A percentile compares a stretch with the other conserved stretches of the same genome.
Conservation (phyloP, 2,113 vertebrate species). For the Eptesicus fuscus region DNA sequence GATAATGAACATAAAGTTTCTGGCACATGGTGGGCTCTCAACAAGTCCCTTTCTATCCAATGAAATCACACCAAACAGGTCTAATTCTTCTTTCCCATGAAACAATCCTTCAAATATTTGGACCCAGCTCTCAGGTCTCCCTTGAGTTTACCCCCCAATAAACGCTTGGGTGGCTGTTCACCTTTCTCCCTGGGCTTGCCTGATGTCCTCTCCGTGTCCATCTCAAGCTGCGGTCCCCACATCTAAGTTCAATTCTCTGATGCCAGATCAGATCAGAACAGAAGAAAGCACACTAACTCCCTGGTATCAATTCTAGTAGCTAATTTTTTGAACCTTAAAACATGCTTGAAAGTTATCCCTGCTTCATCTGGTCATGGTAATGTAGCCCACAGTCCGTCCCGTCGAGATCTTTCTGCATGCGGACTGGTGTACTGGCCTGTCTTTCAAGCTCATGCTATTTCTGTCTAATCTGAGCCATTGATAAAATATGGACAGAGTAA, state of each 20-base stretch:
- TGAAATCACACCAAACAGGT: neutral
- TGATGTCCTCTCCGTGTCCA: neutral
- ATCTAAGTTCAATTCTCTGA: neutral
- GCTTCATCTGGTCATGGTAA: neutral
- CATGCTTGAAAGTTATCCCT: neutral
- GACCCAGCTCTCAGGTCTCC: neutral
- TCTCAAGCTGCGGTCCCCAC: neutral
- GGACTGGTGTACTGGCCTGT: neutral
- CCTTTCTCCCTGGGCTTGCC: neutral
- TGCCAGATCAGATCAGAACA: neutral
- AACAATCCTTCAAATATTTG: slow-evolving; percentile 24
- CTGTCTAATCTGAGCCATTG: neutral
- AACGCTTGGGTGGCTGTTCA: neutral
- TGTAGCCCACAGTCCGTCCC: neutral
- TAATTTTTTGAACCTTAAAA: neutral
- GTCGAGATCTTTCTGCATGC: neutral
- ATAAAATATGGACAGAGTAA: neutral
- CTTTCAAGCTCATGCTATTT: neutral
- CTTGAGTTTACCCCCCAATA: neutral
- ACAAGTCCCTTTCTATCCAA: neutral
- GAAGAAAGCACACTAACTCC: neutral
- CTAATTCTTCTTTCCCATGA: neutral
- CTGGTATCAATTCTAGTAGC: neutral
- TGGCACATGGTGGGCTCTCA: neutral
- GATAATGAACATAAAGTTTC: neutral